A percentile compares a stretch with the other conserved stretches of the same genome.
Evolutionary conservation across 64 coral and sea anemone genomes (phyloP).

Genomic region (Montipora sp.): DNA sequence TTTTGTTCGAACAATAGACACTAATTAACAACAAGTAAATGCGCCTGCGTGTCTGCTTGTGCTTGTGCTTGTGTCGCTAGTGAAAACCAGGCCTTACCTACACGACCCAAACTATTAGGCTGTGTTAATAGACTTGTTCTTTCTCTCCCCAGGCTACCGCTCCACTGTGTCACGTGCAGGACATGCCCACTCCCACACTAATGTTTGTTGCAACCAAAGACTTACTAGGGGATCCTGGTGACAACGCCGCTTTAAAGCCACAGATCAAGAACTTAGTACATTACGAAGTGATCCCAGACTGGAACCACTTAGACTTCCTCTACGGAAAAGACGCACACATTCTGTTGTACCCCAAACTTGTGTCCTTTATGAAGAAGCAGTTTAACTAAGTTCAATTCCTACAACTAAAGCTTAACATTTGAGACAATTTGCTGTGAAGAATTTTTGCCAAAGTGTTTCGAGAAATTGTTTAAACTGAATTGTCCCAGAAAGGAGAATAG

Average conservation of each 20-base stretch:
- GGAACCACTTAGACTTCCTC: constrained; percentile 91
- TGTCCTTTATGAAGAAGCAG: constrained; percentile 8
- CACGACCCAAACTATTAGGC: too few species aligned
- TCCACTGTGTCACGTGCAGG: constrained; percentile 69
- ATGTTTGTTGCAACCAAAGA: constrained; percentile 78
- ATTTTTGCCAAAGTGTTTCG: too few species aligned
- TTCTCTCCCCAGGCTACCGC: constrained; percentile 37
- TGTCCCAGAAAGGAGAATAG: too few species aligned
- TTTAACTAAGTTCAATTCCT: background rate
- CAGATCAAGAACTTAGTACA: constrained; percentile 75
- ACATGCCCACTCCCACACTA: constrained; percentile 82
- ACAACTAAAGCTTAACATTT: too few species aligned
- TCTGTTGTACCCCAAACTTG: constrained; percentile 74
- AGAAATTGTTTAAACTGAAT: too few species aligned
- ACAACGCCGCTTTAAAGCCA: constrained; percentile 58
- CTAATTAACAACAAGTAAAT: too few species aligned
- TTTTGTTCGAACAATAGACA: too few species aligned
- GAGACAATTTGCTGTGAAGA: too few species aligned
- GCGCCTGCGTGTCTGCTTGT: too few species aligned
- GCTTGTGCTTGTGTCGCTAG: too few species aligned
- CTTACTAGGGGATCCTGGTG: constrained; percentile 73
- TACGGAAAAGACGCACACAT: constrained; percentile 78
- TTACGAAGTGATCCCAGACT: constrained; percentile 70
- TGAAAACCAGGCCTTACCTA: too few species aligned
- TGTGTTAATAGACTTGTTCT: background rate